phyloP scores from a whole-genome alignment of 1,140 invertebrate species.

The Ips nitidus region DNA sequence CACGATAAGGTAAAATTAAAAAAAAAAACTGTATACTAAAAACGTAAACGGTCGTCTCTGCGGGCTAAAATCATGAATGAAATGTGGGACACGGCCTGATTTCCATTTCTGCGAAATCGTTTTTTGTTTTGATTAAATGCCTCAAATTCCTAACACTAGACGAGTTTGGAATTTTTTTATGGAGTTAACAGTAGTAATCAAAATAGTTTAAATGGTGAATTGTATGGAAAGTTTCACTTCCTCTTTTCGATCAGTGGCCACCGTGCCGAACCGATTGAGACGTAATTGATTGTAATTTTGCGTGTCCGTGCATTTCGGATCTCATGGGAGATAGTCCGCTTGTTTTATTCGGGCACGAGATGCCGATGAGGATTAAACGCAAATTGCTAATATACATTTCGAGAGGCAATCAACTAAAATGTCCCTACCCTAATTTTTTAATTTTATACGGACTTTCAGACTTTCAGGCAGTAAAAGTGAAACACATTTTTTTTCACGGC shows the following conservation, averaged over 20 bases:
- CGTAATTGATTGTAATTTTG: slow-evolving; percentile 33
- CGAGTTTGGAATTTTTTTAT: no score
- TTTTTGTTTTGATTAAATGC: no score
- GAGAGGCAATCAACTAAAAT: slow-evolving; percentile 12
- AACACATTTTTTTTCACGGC: slow-evolving; percentile 2
- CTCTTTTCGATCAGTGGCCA: not conserved
- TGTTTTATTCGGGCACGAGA: slow-evolving; percentile 23
- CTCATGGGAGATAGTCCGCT: slow-evolving; percentile 17
- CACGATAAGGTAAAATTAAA: slow-evolving; percentile 13
- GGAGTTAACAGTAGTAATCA: no score
- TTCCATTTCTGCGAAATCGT: slow-evolving; percentile 10
- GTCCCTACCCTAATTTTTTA: not conserved
- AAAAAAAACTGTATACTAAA: slow-evolving; percentile 11
- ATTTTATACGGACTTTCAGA: slow-evolving; percentile 1
- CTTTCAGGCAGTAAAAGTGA: not conserved
- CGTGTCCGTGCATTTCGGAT: slow-evolving; percentile 19
- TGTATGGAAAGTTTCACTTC: no score
- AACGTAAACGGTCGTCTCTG: slow-evolving; percentile 7
- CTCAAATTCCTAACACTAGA: no score
- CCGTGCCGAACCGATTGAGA: slow-evolving; percentile 31
- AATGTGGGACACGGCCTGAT: slow-evolving; percentile 25
- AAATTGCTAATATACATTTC: slow-evolving; percentile 9
- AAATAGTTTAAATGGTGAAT: no score
- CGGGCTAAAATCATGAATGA: slow-evolving; percentile 24
- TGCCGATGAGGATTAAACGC: slow-evolving; percentile 14